Percentiles rank a stretch among this genome's conserved stretches.
Evolutionary conservation across 92 coral and sea anemone species (phyloP).

Genomic region (Phymanthus crucifer): DNA sequence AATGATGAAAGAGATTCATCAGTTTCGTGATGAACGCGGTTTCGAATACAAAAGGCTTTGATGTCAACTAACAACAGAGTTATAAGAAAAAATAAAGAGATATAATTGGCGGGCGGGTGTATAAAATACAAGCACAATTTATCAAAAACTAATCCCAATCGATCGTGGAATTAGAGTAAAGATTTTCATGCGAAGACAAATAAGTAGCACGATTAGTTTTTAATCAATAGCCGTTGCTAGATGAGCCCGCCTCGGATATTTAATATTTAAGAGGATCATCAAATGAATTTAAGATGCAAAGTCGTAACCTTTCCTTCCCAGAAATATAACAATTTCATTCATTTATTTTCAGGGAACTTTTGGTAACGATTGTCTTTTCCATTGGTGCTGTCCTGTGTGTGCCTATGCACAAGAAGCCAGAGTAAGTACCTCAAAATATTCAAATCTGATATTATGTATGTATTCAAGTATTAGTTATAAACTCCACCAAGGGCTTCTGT

Average conservation of each 20-base stretch:
- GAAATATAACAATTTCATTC: too few relatives aligned
- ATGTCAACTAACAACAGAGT: neutral
- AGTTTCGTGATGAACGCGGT: neutral
- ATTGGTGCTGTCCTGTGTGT: slow-evolving; percentile 60
- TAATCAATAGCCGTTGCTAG: too few relatives aligned
- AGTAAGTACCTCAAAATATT: slow-evolving; percentile 22
- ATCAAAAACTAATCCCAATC: neutral
- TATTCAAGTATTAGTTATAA: neutral
- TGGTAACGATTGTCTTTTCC: slow-evolving; percentile 51
- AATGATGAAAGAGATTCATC: neutral
- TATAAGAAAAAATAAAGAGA: neutral
- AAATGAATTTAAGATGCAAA: neutral
- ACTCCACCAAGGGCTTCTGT: neutral
- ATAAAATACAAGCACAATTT: too few relatives aligned
- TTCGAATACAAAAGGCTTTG: neutral
- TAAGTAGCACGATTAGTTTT: too few relatives aligned
- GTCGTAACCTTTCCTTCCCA: neutral
- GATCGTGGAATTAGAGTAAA: neutral
- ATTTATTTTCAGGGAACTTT: slow-evolving; percentile 48
- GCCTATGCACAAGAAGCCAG: slow-evolving; percentile 66
- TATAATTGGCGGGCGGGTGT: neutral
- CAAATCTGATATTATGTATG: neutral
- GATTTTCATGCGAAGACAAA: neutral
- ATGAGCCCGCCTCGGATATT: too few relatives aligned
- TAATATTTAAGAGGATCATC: neutral